phyloP scores from a whole-genome alignment of 2,113 vertebrate species.

The Siniperca chuatsi region DNA sequence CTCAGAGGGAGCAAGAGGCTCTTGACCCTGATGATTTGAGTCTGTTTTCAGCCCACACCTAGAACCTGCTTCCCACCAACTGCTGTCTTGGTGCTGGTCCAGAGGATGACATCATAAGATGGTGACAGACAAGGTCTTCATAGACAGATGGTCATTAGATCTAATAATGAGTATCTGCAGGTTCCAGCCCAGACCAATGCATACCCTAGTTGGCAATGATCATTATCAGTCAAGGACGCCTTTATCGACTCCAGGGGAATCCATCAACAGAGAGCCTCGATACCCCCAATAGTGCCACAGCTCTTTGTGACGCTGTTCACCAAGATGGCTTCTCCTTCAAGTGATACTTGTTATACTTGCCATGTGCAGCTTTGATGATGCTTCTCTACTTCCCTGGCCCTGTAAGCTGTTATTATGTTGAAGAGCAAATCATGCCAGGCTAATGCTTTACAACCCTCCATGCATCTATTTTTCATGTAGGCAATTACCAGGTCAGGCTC shows the following conservation, averaged over 20 bases:
- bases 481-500: conserved; percentile 15
- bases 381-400: not conserved
- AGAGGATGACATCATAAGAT: conserved; percentile 59
- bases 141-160: conserved; percentile 82
- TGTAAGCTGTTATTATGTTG: not conserved
- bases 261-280: conserved; percentile 40
- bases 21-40: conserved; percentile 63
- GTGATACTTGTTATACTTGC: not conserved
- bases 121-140: conserved; percentile 71
- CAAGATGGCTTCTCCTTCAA: conserved; percentile 19
- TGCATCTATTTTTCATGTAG: conserved; percentile 30
- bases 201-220: conserved; percentile 51
- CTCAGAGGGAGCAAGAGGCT: conserved; percentile 60
- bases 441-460: conserved; percentile 8
- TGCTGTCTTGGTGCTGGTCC: conserved; percentile 56
- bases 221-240: conserved; percentile 70
- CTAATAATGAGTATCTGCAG: conserved; percentile 79
- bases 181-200: conserved; percentile 65
- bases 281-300: not conserved
- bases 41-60: conserved; percentile 32
- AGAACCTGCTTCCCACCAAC: conserved; percentile 27
- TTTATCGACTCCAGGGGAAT: conserved; percentile 58
- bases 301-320: conserved; percentile 13
- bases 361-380: not conserved
- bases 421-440: conserved; percentile 29